These are phyloP conservation scores for Callyntrura guangdongensis DNA, from an alignment of 2,888 invertebrate species.

Conservation along the genomic window DNA sequence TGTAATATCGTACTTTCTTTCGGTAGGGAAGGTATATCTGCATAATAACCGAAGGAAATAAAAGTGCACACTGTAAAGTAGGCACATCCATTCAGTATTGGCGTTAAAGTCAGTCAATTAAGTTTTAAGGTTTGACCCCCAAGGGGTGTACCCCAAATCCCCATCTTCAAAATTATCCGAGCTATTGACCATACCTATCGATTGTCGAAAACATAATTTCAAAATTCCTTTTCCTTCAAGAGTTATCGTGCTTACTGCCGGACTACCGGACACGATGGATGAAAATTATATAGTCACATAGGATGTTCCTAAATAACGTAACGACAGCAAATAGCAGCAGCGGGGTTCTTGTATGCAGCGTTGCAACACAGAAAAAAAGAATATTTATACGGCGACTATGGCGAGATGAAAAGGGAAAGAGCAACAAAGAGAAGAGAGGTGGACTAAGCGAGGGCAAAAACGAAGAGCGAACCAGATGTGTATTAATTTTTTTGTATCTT, in stretches of 20 bases:
- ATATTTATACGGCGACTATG: neutral
- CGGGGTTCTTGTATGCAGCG: slow-evolving; percentile 37
- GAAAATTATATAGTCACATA: too few species aligned
- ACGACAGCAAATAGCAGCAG: slow-evolving; percentile 21
- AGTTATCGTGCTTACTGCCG: too few species aligned
- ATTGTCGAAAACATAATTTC: too few species aligned
- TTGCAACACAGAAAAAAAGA: neutral
- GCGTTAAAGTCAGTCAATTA: too few species aligned
- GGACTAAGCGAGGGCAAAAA: slow-evolving; percentile 19
- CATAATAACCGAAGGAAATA: neutral
- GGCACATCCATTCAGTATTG: too few species aligned
- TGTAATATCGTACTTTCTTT: neutral
- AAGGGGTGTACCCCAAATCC: too few species aligned
- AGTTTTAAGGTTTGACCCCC: too few species aligned
- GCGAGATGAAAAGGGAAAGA: neutral
- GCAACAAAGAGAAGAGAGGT: slow-evolving; percentile 15
- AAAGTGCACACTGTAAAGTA: too few species aligned
- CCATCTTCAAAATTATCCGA: too few species aligned
- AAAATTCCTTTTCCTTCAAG: too few species aligned
- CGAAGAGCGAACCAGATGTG: slow-evolving; percentile 44
- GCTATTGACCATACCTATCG: too few species aligned
- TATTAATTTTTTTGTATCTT: slow-evolving; percentile 22
- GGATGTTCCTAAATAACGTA: neutral
- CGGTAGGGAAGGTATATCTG: neutral
- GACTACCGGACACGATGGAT: too few species aligned